A percentile compares a stretch with the other conserved stretches of the same genome.
Conservation (phyloP, 1,140 invertebrate genomes). For the Dysdera silvatica region DNA sequence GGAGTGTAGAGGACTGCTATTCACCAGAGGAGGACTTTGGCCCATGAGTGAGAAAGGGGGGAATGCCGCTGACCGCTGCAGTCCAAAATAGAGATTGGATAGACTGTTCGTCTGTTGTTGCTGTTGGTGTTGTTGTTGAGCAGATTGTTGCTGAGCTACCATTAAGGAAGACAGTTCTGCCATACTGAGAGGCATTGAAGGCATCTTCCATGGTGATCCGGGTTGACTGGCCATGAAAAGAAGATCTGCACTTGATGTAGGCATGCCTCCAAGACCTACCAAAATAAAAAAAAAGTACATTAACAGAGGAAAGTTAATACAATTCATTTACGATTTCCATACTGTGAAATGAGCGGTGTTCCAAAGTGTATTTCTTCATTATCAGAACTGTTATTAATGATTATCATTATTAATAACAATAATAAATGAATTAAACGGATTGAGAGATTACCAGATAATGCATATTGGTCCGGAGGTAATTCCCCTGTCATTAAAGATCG, state of each 20-base stretch:
- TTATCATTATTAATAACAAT: too few relatives aligned
- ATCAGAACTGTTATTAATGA: too few relatives aligned
- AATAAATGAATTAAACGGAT: background rate
- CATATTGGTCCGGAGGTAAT: constrained; percentile 33
- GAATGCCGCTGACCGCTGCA: constrained; percentile 16
- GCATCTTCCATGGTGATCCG: constrained; percentile 30
- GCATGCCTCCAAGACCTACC: constrained; percentile 29
- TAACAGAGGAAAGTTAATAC: too few relatives aligned
- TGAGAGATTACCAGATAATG: constrained; percentile 22
- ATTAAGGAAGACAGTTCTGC: constrained; percentile 30
- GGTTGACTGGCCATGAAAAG: constrained; percentile 20
- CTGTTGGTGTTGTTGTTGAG: background rate
- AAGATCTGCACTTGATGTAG: constrained; percentile 19
- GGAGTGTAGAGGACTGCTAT: background rate
- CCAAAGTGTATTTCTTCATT: too few relatives aligned
- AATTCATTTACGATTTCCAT: too few relatives aligned
- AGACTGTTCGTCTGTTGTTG: background rate
- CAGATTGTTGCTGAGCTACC: constrained; percentile 19
- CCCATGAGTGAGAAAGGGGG: constrained; percentile 13
- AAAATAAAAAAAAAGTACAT: background rate
- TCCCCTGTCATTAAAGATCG: constrained; percentile 32
- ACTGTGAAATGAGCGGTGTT: too few relatives aligned
- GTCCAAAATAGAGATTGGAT: constrained; percentile 21
- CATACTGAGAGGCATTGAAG: constrained; percentile 17
- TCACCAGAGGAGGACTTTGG: background rate